Evolutionary conservation across 1,140 invertebrate species (phyloP).

Genomic region (Sogatella furcifera): DNA sequence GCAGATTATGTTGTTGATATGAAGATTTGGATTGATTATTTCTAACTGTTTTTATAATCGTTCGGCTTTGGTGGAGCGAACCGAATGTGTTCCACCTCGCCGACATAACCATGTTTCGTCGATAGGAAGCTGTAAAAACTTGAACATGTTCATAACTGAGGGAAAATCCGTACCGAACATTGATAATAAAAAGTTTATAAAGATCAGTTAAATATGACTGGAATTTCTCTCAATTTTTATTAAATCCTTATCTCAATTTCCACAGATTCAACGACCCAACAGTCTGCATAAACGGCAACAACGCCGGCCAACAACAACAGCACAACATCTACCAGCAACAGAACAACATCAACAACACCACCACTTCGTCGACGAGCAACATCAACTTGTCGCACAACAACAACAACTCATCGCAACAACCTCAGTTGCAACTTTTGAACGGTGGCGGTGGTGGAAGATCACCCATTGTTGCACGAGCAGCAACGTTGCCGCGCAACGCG

Average conservation of each 20-base stretch:
- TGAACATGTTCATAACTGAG: too few relatives aligned
- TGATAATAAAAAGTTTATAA: too few relatives aligned
- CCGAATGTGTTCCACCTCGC: too few relatives aligned
- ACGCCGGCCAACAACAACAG: slow-evolving; percentile 1
- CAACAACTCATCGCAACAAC: background rate
- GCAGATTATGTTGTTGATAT: too few relatives aligned
- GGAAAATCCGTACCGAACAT: too few relatives aligned
- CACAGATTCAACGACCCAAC: slow-evolving; percentile 35
- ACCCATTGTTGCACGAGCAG: slow-evolving; percentile 46
- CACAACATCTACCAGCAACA: background rate
- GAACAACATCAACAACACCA: slow-evolving; percentile 15
- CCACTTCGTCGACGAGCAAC: background rate
- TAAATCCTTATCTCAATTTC: background rate
- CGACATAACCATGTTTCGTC: too few relatives aligned
- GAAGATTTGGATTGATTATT: too few relatives aligned
- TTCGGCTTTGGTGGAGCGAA: too few relatives aligned
- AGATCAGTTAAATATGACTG: too few relatives aligned
- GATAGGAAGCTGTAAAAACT: too few relatives aligned
- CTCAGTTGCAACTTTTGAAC: background rate
- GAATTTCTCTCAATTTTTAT: too few relatives aligned
- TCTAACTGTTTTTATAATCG: too few relatives aligned
- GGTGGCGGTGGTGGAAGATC: slow-evolving; percentile 24
- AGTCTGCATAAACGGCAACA: slow-evolving; percentile 19
- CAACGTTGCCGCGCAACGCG: slow-evolving; percentile 58
- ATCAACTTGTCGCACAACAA: slow-evolving; percentile 4